Conservation (phyloP, 2,113 vertebrate genomes). For the Pholis gunnellus region DNA sequence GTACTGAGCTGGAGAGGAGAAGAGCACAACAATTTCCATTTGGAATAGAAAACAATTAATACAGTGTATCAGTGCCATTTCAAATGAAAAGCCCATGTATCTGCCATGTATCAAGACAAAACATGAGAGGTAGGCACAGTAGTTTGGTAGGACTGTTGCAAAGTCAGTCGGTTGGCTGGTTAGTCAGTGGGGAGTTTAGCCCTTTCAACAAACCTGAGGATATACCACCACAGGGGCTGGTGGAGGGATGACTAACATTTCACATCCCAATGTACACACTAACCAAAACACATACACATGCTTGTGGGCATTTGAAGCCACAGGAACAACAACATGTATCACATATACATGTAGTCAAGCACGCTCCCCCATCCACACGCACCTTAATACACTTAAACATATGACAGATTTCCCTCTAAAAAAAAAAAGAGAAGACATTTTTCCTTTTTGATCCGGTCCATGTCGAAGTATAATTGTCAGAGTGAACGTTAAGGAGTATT, state of each 20-base stretch:
- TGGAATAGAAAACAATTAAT: not conserved
- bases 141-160: not conserved
- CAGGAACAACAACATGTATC: not conserved
- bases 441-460: constrained; percentile 6
- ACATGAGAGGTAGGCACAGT: not conserved
- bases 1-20: constrained; percentile 87
- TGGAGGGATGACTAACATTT: constrained; percentile 18
- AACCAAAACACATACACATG: constrained; percentile 3
- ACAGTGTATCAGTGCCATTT: not conserved
- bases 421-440: not conserved
- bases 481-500: not conserved
- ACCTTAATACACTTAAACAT: not conserved
- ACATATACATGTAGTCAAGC: not conserved
- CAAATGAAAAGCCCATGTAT: not conserved
- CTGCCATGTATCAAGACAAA: not conserved
- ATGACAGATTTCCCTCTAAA: not conserved
- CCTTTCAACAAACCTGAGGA: constrained; percentile 32
- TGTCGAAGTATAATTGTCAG: constrained; percentile 5
- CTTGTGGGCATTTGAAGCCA: not conserved
- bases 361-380: not conserved
- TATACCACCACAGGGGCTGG: not conserved
- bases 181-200: constrained; percentile 21
- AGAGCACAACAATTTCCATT: not conserved
- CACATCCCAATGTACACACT: constrained; percentile 10
- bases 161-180: not conserved